A percentile compares a stretch with the other conserved stretches of the same genome.
phyloP scores from a whole-genome alignment of 2,797 vertebrate species.

The Pangasius larnaudii region DNA sequence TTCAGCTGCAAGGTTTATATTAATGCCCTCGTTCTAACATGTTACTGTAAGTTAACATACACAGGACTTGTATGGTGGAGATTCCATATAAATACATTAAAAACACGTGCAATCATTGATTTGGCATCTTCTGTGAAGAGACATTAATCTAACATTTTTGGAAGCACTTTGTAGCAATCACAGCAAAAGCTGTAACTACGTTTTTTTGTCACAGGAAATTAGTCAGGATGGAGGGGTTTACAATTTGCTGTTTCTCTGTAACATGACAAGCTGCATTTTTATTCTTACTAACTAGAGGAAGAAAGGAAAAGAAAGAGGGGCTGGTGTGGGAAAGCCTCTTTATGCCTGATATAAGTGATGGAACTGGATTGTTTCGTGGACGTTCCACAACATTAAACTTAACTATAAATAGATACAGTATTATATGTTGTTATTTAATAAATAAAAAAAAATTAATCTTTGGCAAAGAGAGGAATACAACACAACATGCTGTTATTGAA shows the following conservation, averaged over 20 bases:
- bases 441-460: not conserved
- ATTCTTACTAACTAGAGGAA: not conserved
- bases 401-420: not conserved
- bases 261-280: not conserved
- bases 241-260: not conserved
- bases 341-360: not conserved
- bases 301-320: too few species aligned
- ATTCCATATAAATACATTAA: not conserved
- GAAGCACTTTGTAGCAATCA: not conserved
- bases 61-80: not conserved
- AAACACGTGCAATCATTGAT: not conserved
- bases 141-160: not conserved
- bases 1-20: not conserved
- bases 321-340: not conserved
- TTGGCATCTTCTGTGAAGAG: not conserved
- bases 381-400: not conserved
- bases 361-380: not conserved
- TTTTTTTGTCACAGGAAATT: constrained; percentile 3
- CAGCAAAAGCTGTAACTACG: not conserved
- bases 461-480: constrained; percentile 2
- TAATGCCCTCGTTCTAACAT: not conserved
- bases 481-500: not conserved
- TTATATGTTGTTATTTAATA: not conserved
- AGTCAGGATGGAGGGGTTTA: not conserved
- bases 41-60: not conserved